These are phyloP conservation scores for Chorisops tibialis DNA, from an alignment of 2,888 invertebrate species.

Conservation along the genomic window DNA sequence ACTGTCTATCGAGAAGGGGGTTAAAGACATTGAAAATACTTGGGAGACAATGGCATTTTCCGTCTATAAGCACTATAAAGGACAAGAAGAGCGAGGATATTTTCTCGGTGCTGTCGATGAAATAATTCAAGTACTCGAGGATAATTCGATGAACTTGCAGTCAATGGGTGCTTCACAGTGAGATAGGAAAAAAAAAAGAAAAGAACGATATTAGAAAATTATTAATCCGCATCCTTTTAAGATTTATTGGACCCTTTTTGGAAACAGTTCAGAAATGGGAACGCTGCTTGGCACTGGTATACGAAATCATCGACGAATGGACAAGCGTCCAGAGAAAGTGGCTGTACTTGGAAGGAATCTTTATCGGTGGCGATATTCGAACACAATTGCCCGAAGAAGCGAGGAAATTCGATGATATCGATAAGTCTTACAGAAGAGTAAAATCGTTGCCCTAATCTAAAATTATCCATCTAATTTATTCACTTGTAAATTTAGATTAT, in stretches of 20 bases:
- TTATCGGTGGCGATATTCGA: conserved; percentile 85
- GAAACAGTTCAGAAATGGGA: conserved; percentile 83
- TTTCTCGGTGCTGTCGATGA: conserved; percentile 79
- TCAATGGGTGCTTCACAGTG: conserved; percentile 85
- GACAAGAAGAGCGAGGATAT: conserved; percentile 72
- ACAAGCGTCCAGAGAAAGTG: conserved; percentile 82
- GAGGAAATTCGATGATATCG: conserved; percentile 85
- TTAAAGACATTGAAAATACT: conserved; percentile 75
- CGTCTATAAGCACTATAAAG: conserved; percentile 65
- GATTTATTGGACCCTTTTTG: conserved; percentile 87
- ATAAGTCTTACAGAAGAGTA: conserved; percentile 73
- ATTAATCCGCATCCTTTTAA: conserved; percentile 40
- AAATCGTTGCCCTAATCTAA: conserved; percentile 32
- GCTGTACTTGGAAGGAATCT: conserved; percentile 90
- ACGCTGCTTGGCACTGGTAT: conserved; percentile 70
- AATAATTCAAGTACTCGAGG: conserved; percentile 75
- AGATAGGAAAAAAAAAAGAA: conserved; percentile 43
- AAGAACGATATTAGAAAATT: too few species aligned
- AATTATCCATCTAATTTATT: background rate
- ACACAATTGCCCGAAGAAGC: conserved; percentile 85
- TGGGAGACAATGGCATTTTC: conserved; percentile 67
- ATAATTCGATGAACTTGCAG: conserved; percentile 85
- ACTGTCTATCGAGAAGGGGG: conserved; percentile 83
- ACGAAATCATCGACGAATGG: conserved; percentile 88
- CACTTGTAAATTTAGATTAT: conserved; percentile 63